These are phyloP conservation scores for Fratercula arctica DNA, from an alignment of 2,797 vertebrate genomes.

Conservation along the genomic window DNA sequence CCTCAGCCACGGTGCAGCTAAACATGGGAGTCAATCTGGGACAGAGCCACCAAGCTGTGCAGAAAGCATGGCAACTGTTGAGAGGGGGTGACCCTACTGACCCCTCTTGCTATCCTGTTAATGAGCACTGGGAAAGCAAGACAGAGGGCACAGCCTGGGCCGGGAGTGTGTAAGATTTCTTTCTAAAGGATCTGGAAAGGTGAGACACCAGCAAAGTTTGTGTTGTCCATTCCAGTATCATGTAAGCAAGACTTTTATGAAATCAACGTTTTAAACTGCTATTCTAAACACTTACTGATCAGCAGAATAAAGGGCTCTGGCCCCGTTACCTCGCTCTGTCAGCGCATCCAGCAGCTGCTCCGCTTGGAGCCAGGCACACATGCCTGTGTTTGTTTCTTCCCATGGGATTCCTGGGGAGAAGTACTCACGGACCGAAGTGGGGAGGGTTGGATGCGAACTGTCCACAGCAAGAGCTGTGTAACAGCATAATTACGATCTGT, in stretches of 20 bases:
- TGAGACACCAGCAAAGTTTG: neutral
- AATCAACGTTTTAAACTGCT: neutral
- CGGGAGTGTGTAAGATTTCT: neutral
- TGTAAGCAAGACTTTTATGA: neutral
- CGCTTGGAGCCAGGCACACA: neutral
- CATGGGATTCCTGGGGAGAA: neutral
- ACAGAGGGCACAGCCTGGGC: neutral
- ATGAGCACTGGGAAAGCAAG: neutral
- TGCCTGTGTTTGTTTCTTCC: neutral
- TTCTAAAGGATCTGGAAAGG: neutral
- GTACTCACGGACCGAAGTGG: fast-evolving
- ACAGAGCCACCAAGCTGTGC: neutral
- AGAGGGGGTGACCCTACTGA: fast-evolving
- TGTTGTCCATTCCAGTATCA: neutral
- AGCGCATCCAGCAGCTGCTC: neutral
- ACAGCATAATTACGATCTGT: neutral
- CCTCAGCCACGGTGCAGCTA: neutral
- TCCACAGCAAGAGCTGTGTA: neutral
- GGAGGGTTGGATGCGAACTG: neutral
- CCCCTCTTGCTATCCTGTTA: neutral
- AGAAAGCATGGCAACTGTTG: neutral
- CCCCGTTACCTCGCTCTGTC: neutral
- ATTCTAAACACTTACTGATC: neutral
- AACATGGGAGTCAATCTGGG: neutral
- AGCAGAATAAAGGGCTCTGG: neutral